Percentiles rank a stretch among this genome's conserved stretches.
Conservation (phyloP, 2,797 vertebrate species). For the Arnoldichthys spilopterus region DNA sequence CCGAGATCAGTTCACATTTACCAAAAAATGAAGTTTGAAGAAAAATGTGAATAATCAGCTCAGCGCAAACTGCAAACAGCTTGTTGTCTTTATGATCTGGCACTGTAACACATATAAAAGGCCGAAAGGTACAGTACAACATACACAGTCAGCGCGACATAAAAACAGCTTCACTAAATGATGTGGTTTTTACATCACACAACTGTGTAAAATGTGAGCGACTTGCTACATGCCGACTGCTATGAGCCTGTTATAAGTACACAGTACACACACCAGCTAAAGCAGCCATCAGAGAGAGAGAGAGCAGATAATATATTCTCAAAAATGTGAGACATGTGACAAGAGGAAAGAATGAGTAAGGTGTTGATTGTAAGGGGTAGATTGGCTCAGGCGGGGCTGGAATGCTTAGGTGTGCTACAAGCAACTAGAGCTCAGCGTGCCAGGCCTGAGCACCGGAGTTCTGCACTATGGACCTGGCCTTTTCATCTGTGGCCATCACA, state of each 20-base stretch:
- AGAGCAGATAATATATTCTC: slow-evolving; percentile 78
- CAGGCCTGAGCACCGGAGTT: neutral
- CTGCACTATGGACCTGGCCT: slow-evolving; percentile 55
- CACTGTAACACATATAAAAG: too few species aligned
- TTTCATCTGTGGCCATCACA: slow-evolving; percentile 60
- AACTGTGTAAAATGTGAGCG: neutral
- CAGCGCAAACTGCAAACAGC: too few species aligned
- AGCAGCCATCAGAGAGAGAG: slow-evolving; percentile 9
- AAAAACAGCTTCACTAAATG: too few species aligned
- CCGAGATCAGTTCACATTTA: too few species aligned
- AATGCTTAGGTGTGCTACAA: slow-evolving; percentile 47
- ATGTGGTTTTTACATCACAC: too few species aligned
- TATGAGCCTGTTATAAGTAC: neutral
- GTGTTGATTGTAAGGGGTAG: slow-evolving; percentile 60
- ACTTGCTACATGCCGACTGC: slow-evolving; percentile 45
- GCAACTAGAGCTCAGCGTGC: slow-evolving; percentile 46
- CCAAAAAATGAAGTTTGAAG: too few species aligned
- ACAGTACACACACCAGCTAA: neutral
- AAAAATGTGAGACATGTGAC: slow-evolving; percentile 84
- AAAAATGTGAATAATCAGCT: too few species aligned
- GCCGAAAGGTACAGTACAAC: too few species aligned
- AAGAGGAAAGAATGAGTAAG: slow-evolving; percentile 50
- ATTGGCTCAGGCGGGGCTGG: neutral
- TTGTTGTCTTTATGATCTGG: too few species aligned
- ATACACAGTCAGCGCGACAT: too few species aligned